Evolutionary conservation across 1,140 invertebrate species (phyloP).

Genomic region (Leguminivora glycinivorella): DNA sequence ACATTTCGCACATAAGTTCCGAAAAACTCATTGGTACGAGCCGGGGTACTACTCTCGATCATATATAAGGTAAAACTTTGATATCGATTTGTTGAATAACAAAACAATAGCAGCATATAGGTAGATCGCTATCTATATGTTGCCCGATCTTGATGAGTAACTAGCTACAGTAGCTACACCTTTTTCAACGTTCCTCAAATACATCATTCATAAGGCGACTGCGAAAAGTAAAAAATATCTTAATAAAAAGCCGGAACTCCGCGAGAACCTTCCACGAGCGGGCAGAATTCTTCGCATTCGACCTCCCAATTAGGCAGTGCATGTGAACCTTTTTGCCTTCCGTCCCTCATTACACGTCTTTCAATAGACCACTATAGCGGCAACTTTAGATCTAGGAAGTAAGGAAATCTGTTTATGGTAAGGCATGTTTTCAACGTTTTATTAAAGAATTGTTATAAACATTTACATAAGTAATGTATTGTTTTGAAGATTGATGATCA

Average conservation of each 20-base stretch:
- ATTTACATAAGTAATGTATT: too few relatives aligned
- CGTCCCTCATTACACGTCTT: constrained; percentile 32
- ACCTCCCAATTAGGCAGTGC: constrained; percentile 46
- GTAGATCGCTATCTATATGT: background rate
- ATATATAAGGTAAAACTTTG: background rate
- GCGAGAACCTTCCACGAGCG: constrained; percentile 38
- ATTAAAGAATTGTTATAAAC: too few relatives aligned
- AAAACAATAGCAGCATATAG: background rate
- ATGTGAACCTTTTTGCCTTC: constrained; percentile 29
- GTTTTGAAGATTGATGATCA: background rate
- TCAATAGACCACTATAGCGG: constrained; percentile 30
- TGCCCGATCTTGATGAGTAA: background rate
- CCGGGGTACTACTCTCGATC: background rate
- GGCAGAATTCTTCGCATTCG: constrained; percentile 45
- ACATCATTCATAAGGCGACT: background rate
- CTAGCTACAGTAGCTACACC: too few relatives aligned
- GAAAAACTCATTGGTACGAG: too few relatives aligned
- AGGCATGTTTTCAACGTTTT: background rate
- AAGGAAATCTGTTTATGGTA: background rate
- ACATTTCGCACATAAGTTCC: too few relatives aligned
- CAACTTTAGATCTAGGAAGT: background rate
- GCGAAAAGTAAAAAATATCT: background rate
- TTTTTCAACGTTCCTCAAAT: too few relatives aligned
- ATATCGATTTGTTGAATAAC: constrained; percentile 7
- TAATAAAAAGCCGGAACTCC: constrained; percentile 29